Percentiles rank a stretch among this genome's conserved stretches.
Evolutionary conservation across 2,888 invertebrate genomes (phyloP).

Genomic region (Hanleya hanleyi): DNA sequence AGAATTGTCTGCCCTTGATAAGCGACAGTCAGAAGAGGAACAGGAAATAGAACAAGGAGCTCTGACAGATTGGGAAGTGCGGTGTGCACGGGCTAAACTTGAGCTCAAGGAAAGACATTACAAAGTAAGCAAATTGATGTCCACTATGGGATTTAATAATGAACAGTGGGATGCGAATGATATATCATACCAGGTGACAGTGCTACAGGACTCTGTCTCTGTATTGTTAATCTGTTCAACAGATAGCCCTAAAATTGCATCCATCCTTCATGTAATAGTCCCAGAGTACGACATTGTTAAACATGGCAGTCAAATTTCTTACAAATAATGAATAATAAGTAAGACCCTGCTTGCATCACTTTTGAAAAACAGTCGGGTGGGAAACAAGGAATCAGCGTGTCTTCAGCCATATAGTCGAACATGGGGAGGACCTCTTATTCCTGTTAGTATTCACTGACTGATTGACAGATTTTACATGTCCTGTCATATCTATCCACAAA

Average conservation of each 20-base stretch:
- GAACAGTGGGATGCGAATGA: neutral
- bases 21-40: constrained; percentile 55
- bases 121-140: constrained; percentile 59
- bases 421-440: too few species aligned
- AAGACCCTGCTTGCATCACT: too few species aligned
- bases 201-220: neutral
- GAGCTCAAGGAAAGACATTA: constrained; percentile 69
- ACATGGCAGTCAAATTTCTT: too few species aligned
- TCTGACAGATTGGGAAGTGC: constrained; percentile 68
- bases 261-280: too few species aligned
- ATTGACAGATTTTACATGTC: too few species aligned
- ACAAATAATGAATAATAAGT: too few species aligned
- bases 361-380: too few species aligned
- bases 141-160: neutral
- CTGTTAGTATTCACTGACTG: too few species aligned
- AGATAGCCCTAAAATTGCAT: neutral
- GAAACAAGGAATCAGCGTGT: too few species aligned
- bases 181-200: neutral
- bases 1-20: constrained; percentile 63
- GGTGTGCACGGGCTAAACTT: constrained; percentile 67
- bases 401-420: too few species aligned
- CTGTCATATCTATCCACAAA: too few species aligned
- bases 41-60: constrained; percentile 55
- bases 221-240: neutral
- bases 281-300: too few species aligned